Conservation (phyloP, 2,888 invertebrate species). For the Phyllotreta cruciferae region DNA sequence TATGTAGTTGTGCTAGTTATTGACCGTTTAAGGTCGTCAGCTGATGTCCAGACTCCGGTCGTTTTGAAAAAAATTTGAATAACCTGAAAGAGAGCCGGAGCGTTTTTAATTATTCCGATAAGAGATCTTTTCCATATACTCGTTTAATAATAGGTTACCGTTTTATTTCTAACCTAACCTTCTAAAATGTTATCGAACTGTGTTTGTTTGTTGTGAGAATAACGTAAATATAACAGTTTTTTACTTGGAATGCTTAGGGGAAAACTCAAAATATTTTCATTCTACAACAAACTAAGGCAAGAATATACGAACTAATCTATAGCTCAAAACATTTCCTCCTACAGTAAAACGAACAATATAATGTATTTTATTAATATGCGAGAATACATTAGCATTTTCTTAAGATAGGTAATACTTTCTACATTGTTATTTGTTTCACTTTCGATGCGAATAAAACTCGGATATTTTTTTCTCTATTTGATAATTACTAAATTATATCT, state of each 20-base stretch:
- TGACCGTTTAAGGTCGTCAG: slow-evolving; percentile 20
- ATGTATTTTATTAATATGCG: slow-evolving; percentile 24
- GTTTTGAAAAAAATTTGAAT: slow-evolving; percentile 14
- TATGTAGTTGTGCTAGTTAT: slow-evolving; percentile 21
- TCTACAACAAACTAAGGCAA: background rate
- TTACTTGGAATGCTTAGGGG: background rate
- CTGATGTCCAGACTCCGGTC: slow-evolving; percentile 16
- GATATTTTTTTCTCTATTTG: slow-evolving; percentile 8
- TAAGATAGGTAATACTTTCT: slow-evolving; percentile 25
- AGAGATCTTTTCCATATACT: slow-evolving; percentile 2
- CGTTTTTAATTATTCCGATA: slow-evolving; percentile 13
- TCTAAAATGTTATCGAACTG: too few species aligned
- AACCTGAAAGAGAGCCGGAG: slow-evolving; percentile 14
- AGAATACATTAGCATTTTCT: slow-evolving; percentile 18
- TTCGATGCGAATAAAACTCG: slow-evolving; percentile 23
- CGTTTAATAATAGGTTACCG: slow-evolving; percentile 10
- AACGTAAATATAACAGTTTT: background rate
- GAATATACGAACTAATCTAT: slow-evolving; percentile 3
- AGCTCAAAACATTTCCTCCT: background rate
- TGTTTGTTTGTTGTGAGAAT: background rate
- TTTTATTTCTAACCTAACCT: background rate
- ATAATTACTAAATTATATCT: slow-evolving; percentile 9
- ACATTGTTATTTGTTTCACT: slow-evolving; percentile 26
- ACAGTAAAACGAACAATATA: slow-evolving; percentile 7
- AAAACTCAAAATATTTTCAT: background rate